Evolutionary conservation across 1,140 invertebrate genomes (phyloP).

Genomic region (Brachionus calyciflorus): DNA sequence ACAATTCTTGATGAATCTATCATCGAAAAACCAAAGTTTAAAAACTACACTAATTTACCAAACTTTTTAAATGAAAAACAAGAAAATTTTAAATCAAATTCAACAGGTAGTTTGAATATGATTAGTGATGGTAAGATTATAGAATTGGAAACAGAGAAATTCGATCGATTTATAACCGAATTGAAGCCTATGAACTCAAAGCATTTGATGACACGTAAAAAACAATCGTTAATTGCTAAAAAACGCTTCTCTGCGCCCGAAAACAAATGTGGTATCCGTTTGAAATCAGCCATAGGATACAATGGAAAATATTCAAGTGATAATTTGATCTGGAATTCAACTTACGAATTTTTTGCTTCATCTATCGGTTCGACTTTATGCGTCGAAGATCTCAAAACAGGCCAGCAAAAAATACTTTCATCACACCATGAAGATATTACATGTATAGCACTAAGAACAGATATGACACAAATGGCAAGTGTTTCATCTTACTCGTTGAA

Average conservation of each 20-base stretch:
- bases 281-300: constrained; percentile 58
- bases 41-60: neutral
- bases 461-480: constrained; percentile 48
- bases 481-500: neutral
- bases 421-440: constrained; percentile 59
- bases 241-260: constrained; percentile 58
- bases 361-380: constrained; percentile 56
- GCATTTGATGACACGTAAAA: neutral
- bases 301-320: constrained; percentile 53
- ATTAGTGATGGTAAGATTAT: neutral
- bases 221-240: constrained; percentile 49
- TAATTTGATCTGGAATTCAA: constrained; percentile 13
- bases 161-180: neutral
- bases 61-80: neutral
- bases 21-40: neutral
- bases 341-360: constrained; percentile 57
- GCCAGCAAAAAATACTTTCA: constrained; percentile 54
- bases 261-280: constrained; percentile 56
- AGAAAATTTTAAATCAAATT: neutral
- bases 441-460: constrained; percentile 56
- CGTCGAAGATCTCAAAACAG: constrained; percentile 57
- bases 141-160: neutral
- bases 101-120: neutral
- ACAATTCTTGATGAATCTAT: neutral
- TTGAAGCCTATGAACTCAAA: neutral